Evolutionary conservation across 1,140 invertebrate species (phyloP), one percentile per base, ranked within the genome.

Genomic region (Uloborus diversus): DNA sequence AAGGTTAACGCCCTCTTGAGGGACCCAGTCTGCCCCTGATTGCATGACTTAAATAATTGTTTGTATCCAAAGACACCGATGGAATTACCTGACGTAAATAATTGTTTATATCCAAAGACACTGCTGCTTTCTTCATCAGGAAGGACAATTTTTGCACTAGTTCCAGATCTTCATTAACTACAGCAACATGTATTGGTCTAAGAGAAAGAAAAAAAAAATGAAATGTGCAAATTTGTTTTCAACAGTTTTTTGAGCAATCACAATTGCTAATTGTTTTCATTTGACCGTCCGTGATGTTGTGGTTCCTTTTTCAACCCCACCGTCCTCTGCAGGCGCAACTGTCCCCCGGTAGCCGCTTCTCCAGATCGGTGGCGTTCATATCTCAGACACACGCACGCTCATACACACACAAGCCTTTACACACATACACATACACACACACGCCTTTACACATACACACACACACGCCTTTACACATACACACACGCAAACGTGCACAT

Each of bases 111-210:
- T 78, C 75, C 13, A 78, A 13, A 28, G 75, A 66, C 20, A 68
- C 47, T 27, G 47, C 20, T 7, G 51, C 32, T 56, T 59, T 57
- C 25, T 57, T 23, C 75, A 78, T 78, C 3, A 78, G 25, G 27
- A 0, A 14, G 27, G 62, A 78, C 11, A 78, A 27, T 14, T 68
- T 78, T 4, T 47, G 32, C 14, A 78, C 75, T 37, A 78, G 25
- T 42, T 30, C 37, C 25, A 78, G 11, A 42, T 78, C 61, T 57
- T 78, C 75, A 14, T 66, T 61, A 42, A 30, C 75, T 9, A 68
- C 64, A 25, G 75, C 75, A 9, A 78, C 37, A 13, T 78, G 75
- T 13, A 78, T 65, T 13, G 75, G 62, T 27, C 75, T 78, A 51
- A 7, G 57, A 68, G 33, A 20, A 65, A 1, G 14, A 20, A 61